Base-by-base conservation (phyloP, 2,113 vertebrate genomes). In the Thamnaconus septentrionalis region DNA sequence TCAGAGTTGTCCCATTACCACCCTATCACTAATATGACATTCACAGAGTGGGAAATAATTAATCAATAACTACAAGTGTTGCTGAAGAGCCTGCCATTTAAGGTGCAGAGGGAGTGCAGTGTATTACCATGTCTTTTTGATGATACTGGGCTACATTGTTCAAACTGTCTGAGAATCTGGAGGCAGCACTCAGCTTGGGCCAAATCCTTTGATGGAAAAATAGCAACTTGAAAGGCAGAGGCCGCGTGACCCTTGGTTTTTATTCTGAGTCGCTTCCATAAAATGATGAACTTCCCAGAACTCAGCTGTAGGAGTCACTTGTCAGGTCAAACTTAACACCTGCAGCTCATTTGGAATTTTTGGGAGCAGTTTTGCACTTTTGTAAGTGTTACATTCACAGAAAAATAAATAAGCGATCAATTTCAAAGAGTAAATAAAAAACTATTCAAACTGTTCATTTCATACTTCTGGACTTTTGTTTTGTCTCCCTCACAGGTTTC, bases 181-280 rank as follows among this genome's bases (percentile, higher is more conserved):
- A 62, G 43, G n/a, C 51, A 57, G 42, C 5, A 3, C 53, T 50
- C 56, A 6, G 56, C 18, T 68, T 3, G 55, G 50, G 50, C n/a
- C 3, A 50, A 55, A 73, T 53, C 53, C 69, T 61, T 41, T 58
- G 53, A 59, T 68, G 39, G 59, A 40, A 53, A 65, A 61, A 54
- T 4, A 66, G 6, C 49, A 11, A 42, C 54, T 1, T 59, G 45
- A 65, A 53, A 65, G 12, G 11, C 50, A 65, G 61, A 52, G 6
- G 53, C 64, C 51, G 53, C 18, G 18, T 31, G 18, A 31, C 78
- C 47, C 46, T 66, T 61, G 43, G 5, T 47, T 18, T 81, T 55
- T 56, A 79, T 64, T 73, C 10, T 56, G 49, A 71, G 60, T 64
- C 52, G 12, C 57, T 57, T 53, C 42, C 50, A 56, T 56, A 61